A percentile compares a stretch with the other conserved stretches of the same genome.
These are phyloP conservation scores for Melipona bicolor DNA, from an alignment of 2,888 invertebrate genomes.

Conservation along the genomic window DNA sequence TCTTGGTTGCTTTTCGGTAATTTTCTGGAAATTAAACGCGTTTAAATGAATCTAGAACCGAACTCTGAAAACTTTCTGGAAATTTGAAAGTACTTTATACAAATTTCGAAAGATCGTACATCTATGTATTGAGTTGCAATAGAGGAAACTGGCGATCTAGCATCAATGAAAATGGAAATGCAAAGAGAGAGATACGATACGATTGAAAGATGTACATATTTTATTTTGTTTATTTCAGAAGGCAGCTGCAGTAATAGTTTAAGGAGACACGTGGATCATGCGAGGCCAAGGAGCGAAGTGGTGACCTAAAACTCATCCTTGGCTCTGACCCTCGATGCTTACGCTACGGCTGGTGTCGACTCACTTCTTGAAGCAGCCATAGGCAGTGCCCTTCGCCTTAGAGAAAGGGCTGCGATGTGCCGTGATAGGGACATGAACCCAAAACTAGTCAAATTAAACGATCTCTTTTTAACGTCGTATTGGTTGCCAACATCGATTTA, in stretches of 20 bases:
- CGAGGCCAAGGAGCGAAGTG: slow-evolving; percentile 74
- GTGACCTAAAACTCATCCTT: slow-evolving; percentile 82
- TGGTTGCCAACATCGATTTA: slow-evolving; percentile 44
- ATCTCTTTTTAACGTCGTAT: slow-evolving; percentile 65
- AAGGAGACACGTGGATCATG: slow-evolving; percentile 68
- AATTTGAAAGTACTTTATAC: background rate
- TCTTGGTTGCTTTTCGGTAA: too few species aligned
- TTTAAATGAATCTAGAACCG: background rate
- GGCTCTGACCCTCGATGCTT: slow-evolving; percentile 89
- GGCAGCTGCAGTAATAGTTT: slow-evolving; percentile 37
- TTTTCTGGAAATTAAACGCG: too few species aligned
- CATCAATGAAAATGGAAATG: background rate
- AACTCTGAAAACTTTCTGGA: background rate
- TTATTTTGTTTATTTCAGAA: slow-evolving; percentile 46
- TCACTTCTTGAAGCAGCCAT: slow-evolving; percentile 97
- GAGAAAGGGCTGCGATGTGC: slow-evolving; percentile 89
- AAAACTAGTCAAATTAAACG: slow-evolving; percentile 76
- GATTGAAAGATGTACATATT: background rate
- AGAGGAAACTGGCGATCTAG: background rate
- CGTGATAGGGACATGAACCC: slow-evolving; percentile 91
- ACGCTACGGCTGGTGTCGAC: slow-evolving; percentile 96
- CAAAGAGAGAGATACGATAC: background rate
- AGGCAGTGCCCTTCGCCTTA: slow-evolving; percentile 85
- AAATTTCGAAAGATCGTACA: too few species aligned
- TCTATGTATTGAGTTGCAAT: background rate